Percentiles rank a stretch among this genome's conserved stretches.
Evolutionary conservation across 2,888 invertebrate species (phyloP).

Genomic region (Euzetes globulus): DNA sequence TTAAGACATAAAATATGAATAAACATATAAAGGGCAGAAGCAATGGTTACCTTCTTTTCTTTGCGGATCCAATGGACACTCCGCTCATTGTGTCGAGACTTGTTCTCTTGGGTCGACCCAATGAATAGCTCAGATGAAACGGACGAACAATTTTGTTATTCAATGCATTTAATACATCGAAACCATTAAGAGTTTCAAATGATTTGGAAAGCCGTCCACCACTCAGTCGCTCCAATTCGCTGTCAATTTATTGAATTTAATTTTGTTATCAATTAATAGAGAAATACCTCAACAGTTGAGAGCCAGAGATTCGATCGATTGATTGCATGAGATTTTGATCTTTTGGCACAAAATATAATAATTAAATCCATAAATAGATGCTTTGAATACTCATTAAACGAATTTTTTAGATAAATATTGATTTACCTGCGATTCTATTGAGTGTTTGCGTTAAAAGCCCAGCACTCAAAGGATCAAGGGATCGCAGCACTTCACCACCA

Average conservation of each 20-base stretch:
- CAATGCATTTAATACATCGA: slow-evolving; percentile 31
- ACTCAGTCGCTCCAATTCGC: not conserved
- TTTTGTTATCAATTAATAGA: not conserved
- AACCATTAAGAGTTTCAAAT: slow-evolving; percentile 4
- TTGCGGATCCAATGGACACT: slow-evolving; percentile 27
- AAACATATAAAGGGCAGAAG: not conserved
- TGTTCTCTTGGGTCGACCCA: slow-evolving; percentile 16
- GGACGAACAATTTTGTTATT: not conserved
- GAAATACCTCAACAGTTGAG: slow-evolving; percentile 11
- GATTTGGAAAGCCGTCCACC: not conserved
- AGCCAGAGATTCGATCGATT: not conserved
- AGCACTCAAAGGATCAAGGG: slow-evolving; percentile 40
- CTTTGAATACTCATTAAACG: not conserved
- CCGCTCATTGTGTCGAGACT: slow-evolving; percentile 34
- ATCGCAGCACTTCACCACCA: slow-evolving; percentile 52
- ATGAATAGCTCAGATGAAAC: not conserved
- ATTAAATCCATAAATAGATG: not conserved
- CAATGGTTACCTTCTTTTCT: not conserved
- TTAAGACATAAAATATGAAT: no score
- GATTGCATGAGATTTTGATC: slow-evolving; percentile 2
- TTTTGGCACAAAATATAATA: not conserved
- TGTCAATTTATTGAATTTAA: not conserved
- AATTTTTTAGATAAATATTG: not conserved
- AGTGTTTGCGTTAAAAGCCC: slow-evolving; percentile 44
- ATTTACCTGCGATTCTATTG: slow-evolving; percentile 43